Base-by-base conservation (phyloP, 2,113 vertebrate species). In the Barbus barbus region DNA sequence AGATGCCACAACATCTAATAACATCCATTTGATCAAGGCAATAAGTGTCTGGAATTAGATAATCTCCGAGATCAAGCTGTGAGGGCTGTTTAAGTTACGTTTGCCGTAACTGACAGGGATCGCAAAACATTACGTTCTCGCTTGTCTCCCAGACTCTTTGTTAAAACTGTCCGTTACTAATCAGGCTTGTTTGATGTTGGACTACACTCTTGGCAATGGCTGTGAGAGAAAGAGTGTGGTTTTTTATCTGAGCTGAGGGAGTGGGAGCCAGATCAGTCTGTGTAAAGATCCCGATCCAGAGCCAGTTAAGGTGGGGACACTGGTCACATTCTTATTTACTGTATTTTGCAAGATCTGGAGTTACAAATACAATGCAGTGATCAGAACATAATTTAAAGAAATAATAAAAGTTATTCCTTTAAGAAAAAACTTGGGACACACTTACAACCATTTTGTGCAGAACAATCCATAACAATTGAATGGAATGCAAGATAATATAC, bases 111-210 rank as follows among this genome's bases (percentile, higher is more conserved):
- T 63, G 58, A 72, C 65, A 46, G 48, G n/a, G 0, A 74, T 76
- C 14, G 12, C 22, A 18, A 76, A 44, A 38, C 48, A 81, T 20
- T 58, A 22, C 16, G 26, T 78, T 71, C 33, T 20, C 38, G 5
- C 24, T 67, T 12, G 63, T 63, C 69, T 74, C 24, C 5, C 20
- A 20, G 24, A 31, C 44, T 67, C 63, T 76, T 84, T 53, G 18
- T 86, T 46, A 13, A 71, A 41, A 24, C 77, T 48, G 38, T 12
- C 61, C 20, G n/a, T 13, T 9, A 14, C 63, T 77, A 78, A 84
- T 88, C 63, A 78, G 31, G 69, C 31, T n/a, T 80, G 61, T 56
- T 36, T 87, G 60, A 44, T 63, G 56, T 63, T 78, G 77, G 77
- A 78, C 56, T 78, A 46, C 20, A 67, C 44, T 86, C 31, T 72